phyloP scores from a whole-genome alignment of 1,140 invertebrate species.

The Cydia splendana region DNA sequence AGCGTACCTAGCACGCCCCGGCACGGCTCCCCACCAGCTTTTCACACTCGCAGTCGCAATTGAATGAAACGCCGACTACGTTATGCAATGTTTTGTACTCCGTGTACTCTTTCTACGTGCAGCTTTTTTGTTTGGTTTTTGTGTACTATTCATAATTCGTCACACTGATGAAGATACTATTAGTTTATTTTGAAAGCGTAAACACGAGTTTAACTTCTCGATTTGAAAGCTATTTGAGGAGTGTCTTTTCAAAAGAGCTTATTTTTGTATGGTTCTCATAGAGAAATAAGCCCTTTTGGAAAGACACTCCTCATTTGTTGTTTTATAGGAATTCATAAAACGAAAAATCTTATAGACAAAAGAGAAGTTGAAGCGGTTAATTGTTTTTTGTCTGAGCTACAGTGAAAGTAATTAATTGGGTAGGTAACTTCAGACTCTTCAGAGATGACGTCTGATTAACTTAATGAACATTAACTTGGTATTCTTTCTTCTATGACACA shows the following conservation, averaged over 20 bases:
- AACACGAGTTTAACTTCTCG: background rate
- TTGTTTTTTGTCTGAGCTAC: background rate
- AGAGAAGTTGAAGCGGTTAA: background rate
- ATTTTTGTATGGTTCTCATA: too few relatives aligned
- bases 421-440: conserved; percentile 18
- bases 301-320: too few relatives aligned
- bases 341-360: background rate
- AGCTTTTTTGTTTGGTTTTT: conserved; percentile 16
- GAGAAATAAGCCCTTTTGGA: too few relatives aligned
- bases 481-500: background rate
- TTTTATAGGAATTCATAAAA: too few relatives aligned
- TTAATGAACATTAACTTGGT: background rate
- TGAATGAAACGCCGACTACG: conserved; percentile 40
- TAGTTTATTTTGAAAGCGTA: conserved; percentile 1
- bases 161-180: background rate
- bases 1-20: conserved; percentile 54
- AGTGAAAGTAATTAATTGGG: conserved; percentile 22
- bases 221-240: background rate
- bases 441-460: background rate
- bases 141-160: background rate
- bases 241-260: too few relatives aligned
- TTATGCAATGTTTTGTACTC: conserved; percentile 38
- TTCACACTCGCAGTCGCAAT: conserved; percentile 44
- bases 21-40: conserved; percentile 46
- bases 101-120: background rate